Evolutionary conservation across 1,140 invertebrate genomes (phyloP), one percentile per base, ranked within the genome.

Genomic region (Aphelinus certus): DNA sequence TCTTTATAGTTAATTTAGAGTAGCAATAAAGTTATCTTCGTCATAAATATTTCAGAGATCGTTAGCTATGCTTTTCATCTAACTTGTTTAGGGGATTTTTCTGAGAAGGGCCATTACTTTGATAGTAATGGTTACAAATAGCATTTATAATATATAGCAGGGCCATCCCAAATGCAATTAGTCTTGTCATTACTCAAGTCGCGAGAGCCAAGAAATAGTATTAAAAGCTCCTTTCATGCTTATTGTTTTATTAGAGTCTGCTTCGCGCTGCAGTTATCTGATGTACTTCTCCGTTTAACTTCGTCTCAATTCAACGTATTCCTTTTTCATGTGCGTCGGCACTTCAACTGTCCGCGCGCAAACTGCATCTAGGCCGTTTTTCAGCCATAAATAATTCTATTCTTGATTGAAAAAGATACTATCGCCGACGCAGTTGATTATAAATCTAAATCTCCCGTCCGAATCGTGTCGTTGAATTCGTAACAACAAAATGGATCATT

Each of bases 121-220:
- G 43, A 47, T 49, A 26, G 60, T 62, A 71, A 71, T 71, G 51
- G 60, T 55, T 60, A 71, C 42, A 64, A 9, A 43, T 72, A 71
- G 63, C 55, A 51, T 7, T 26, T 3, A 71, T 63, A 71, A 71
- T 71, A 55, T 46, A 71, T 63, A 63, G 60, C 55, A 49, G 53
- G 48, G 64, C 47, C 9, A 9, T 74, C 60, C 56, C 51, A 46
- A 47, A 47, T 67, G 75, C 47, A 73, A 81, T 81, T 81, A 79
- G 75, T 79, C 80, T 79, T 81, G 80, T 81, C 80, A 75, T 76
- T 76, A 49, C 66, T 56, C 45, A 53, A n/a, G n/a, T n/a, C n/a
- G n/a, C n/a, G n/a, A n/a, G n/a, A n/a, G n/a, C n/a, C n/a, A n/a
- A 76, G 74, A 79, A 81, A 81, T 76, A 77, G 48, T 56, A 49